A percentile compares a stretch with the other conserved stretches of the same genome.
These are phyloP conservation scores for Maniola jurtina DNA, from an alignment of 1,140 invertebrate species.

Conservation along the genomic window DNA sequence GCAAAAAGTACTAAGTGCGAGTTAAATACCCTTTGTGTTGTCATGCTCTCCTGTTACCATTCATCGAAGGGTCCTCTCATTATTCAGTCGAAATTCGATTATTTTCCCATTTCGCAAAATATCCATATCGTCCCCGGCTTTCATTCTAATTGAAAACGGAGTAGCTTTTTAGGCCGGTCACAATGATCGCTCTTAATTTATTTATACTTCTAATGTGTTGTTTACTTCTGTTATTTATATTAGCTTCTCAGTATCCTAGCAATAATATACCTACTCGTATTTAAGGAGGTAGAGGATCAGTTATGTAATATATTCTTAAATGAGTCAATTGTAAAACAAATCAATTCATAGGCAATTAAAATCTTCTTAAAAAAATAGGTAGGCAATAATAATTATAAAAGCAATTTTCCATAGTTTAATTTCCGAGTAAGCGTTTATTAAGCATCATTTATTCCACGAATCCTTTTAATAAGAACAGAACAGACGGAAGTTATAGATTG, in stretches of 20 bases:
- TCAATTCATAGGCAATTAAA: no score
- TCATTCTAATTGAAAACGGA: slow-evolving; percentile 73
- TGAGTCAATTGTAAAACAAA: no score
- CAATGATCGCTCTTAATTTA: slow-evolving; percentile 61
- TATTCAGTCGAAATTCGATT: slow-evolving; percentile 77
- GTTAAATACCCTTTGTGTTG: slow-evolving; percentile 76
- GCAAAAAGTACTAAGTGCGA: slow-evolving; percentile 76
- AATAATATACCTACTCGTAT: no score
- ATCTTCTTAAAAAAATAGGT: no score
- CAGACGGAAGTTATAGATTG: slow-evolving; percentile 57
- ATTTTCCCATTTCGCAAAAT: slow-evolving; percentile 77
- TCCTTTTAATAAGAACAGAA: slow-evolving; percentile 69
- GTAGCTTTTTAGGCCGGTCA: slow-evolving; percentile 54
- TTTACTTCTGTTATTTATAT: slow-evolving; percentile 9
- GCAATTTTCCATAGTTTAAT: slow-evolving; percentile 28
- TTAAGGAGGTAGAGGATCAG: no score
- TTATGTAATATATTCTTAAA: no score
- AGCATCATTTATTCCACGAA: slow-evolving; percentile 44
- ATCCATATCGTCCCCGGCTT: slow-evolving; percentile 74
- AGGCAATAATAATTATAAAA: slow-evolving; percentile 18
- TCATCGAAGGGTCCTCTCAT: slow-evolving; percentile 71
- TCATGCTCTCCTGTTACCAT: slow-evolving; percentile 61
- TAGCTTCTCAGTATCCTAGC: not conserved
- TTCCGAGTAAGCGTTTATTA: slow-evolving; percentile 37
- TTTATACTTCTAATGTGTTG: slow-evolving; percentile 43